These are phyloP conservation scores for Elachura formosa DNA, from an alignment of 2,113 vertebrate species.

Conservation along the genomic window DNA sequence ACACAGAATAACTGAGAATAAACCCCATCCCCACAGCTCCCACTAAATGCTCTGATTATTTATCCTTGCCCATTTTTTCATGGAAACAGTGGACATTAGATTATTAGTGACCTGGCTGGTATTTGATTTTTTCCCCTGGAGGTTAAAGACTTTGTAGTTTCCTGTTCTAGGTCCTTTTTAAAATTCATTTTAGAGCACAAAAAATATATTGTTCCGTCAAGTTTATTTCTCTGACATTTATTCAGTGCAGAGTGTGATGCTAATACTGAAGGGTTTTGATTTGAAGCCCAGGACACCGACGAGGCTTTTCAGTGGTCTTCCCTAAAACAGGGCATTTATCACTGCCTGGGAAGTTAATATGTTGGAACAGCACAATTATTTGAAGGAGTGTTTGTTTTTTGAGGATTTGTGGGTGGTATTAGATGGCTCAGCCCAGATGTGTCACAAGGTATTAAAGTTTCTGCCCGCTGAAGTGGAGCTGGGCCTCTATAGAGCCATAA, in stretches of 20 bases:
- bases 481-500: background rate
- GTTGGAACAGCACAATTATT: background rate
- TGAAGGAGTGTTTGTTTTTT: background rate
- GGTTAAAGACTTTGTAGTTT: background rate
- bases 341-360: background rate
- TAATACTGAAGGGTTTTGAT: constrained; percentile 12
- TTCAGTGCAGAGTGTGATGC: constrained; percentile 4
- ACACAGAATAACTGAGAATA: background rate
- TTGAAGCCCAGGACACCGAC: background rate
- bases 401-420: background rate
- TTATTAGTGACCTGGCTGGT: constrained; percentile 9
- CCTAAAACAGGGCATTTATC: background rate
- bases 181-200: constrained; percentile 10
- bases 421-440: background rate
- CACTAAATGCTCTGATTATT: background rate
- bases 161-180: background rate
- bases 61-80: background rate
- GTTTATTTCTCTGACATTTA: constrained; percentile 50
- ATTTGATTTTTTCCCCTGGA: constrained; percentile 16
- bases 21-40: background rate
- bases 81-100: background rate
- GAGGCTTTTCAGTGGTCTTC: background rate
- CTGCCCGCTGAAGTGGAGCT: background rate
- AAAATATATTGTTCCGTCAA: constrained; percentile 21
- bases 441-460: constrained; percentile 21